Conservation (phyloP, 1,140 invertebrate genomes). For the Mercenaria mercenaria region DNA sequence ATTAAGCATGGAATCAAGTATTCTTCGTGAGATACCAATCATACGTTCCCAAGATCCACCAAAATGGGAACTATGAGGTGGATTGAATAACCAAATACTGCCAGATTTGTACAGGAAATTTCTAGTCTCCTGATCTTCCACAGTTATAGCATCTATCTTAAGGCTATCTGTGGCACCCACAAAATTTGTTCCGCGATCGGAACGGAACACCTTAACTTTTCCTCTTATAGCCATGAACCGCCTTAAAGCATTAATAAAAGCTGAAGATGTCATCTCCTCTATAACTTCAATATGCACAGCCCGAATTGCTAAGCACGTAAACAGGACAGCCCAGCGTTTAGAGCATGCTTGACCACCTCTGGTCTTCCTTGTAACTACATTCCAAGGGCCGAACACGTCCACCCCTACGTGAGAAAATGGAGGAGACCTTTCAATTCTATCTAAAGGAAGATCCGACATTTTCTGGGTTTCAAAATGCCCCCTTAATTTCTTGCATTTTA, state of each 20-base stretch:
- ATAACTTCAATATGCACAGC: constrained; percentile 48
- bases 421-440: no score
- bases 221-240: background rate
- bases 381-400: constrained; percentile 33
- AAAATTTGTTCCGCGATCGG: constrained; percentile 45
- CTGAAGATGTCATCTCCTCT: constrained; percentile 23
- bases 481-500: no score
- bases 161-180: background rate
- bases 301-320: constrained; percentile 28
- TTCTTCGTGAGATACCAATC: background rate
- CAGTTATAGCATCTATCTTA: background rate
- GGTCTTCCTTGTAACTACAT: background rate
- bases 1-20: constrained; percentile 43
- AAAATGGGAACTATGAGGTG: no score
- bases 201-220: constrained; percentile 7
- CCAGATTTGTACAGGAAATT: background rate
- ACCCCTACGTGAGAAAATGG: no score
- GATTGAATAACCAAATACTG: no score
- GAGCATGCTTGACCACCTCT: constrained; percentile 1
- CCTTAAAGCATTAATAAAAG: constrained; percentile 39
- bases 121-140: background rate
- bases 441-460: no score
- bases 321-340: constrained; percentile 38
- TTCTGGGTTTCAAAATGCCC: no score
- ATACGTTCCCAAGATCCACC: background rate